A percentile compares a stretch with the other conserved stretches of the same genome.
phyloP scores from a whole-genome alignment of 35 echinoderm and acorn worm species.

The Diadema setosum region DNA sequence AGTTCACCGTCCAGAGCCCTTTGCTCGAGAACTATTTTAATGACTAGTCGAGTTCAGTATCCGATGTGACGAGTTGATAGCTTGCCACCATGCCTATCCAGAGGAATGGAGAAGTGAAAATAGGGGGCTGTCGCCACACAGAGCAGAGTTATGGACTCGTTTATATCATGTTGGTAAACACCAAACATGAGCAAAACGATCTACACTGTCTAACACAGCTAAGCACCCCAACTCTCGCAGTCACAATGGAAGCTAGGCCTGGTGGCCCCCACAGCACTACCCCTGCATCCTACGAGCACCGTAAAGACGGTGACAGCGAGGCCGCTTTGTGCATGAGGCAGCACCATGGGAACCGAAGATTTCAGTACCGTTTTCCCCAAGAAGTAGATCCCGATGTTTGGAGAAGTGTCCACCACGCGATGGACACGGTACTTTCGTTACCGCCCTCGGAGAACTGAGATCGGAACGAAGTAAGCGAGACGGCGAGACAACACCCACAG shows the following conservation, averaged over 20 bases:
- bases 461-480: background rate
- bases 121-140: too few relatives aligned
- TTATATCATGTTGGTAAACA: too few relatives aligned
- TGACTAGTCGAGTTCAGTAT: too few relatives aligned
- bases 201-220: too few relatives aligned
- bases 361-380: conserved; percentile 4
- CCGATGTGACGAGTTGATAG: too few relatives aligned
- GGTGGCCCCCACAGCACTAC: background rate
- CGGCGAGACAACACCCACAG: background rate
- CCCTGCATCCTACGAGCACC: background rate
- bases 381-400: background rate
- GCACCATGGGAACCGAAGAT: background rate
- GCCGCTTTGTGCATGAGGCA: background rate
- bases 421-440: background rate
- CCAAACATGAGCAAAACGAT: too few relatives aligned
- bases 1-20: too few relatives aligned
- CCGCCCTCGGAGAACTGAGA: background rate
- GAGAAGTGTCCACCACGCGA: background rate
- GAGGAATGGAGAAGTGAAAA: background rate
- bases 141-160: too few relatives aligned
- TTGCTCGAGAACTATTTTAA: too few relatives aligned
- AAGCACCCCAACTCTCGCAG: background rate
- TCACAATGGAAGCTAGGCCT: background rate
- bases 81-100: conserved; percentile 5
- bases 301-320: background rate